Conservation (phyloP, 37 sponge, comb jelly and placozoan genomes). For the Amphimedon queenslandica region DNA sequence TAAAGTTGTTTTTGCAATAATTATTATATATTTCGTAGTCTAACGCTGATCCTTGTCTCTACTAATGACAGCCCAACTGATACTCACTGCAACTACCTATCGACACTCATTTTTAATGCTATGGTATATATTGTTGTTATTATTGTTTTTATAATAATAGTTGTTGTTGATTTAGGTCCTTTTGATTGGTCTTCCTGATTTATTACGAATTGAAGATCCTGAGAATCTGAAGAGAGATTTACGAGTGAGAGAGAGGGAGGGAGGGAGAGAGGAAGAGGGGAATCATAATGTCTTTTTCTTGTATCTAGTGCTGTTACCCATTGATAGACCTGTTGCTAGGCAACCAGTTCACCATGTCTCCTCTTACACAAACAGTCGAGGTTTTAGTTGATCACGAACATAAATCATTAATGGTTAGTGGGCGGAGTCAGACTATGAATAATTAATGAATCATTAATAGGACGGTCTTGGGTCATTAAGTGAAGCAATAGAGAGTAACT, state of each 20-base stretch:
- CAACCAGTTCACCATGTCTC: slow-evolving; percentile 19
- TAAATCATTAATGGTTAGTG: neutral
- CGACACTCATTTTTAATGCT: slow-evolving; percentile 50
- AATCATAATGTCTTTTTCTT: slow-evolving; percentile 4
- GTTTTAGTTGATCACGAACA: slow-evolving; percentile 6
- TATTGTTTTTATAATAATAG: neutral
- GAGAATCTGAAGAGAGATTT: slow-evolving; percentile 50
- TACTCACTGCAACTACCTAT: slow-evolving; percentile 20
- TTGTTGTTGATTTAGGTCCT: slow-evolving; percentile 15
- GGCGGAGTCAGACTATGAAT: neutral
- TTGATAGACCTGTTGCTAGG: slow-evolving; percentile 53
- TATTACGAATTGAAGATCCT: slow-evolving; percentile 19
- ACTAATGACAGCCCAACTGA: slow-evolving; percentile 25
- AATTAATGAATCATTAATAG: slow-evolving; percentile 18
- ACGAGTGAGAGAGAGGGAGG: slow-evolving; percentile 12
- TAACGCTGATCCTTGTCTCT: slow-evolving; percentile 41
- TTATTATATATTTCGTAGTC: slow-evolving; percentile 4
- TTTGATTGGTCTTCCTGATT: slow-evolving; percentile 44
- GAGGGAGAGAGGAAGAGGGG: neutral
- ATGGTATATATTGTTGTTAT: slow-evolving; percentile 13
- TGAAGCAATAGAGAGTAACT: slow-evolving; percentile 49
- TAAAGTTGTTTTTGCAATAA: neutral
- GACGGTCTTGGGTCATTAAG: slow-evolving; percentile 47
- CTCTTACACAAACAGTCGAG: slow-evolving; percentile 42
- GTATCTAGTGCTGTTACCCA: slow-evolving; percentile 45